phyloP scores from a whole-genome alignment of 2,113 vertebrate genomes.

The Triplophysa tibetana region DNA sequence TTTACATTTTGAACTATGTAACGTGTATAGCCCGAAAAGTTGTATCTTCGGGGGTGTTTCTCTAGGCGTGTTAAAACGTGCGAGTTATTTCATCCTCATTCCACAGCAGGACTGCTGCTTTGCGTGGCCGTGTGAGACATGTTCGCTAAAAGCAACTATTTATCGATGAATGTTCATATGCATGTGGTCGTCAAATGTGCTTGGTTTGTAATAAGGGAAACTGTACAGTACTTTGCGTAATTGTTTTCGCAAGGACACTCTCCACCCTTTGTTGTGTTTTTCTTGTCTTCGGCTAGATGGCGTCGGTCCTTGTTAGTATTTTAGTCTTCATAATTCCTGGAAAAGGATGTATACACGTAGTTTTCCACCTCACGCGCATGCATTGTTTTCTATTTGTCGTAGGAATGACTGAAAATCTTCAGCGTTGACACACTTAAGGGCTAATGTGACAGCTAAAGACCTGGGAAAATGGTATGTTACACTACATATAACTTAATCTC shows the following conservation, averaged over 20 bases:
- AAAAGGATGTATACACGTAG: conserved; percentile 23
- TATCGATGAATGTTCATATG: neutral
- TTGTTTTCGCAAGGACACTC: conserved; percentile 1
- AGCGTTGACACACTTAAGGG: neutral
- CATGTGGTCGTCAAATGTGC: neutral
- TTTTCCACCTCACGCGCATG: neutral
- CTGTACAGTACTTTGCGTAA: neutral
- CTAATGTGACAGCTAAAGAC: neutral
- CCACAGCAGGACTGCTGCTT: conserved; percentile 2
- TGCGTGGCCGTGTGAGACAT: neutral
- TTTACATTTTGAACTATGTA: neutral
- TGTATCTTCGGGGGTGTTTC: neutral
- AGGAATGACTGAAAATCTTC: neutral
- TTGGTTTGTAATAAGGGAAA: neutral
- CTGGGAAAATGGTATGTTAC: conserved; percentile 30
- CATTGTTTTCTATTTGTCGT: neutral
- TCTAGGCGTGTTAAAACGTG: conserved; percentile 33
- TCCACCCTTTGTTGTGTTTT: conserved; percentile 6
- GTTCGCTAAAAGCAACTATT: neutral
- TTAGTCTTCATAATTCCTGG: conserved; percentile 31
- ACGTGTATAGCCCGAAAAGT: neutral
- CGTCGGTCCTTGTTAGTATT: neutral
- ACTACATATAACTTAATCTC: neutral
- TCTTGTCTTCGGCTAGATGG: conserved; percentile 17
- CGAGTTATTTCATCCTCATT: conserved; percentile 14